A percentile compares a stretch with the other conserved stretches of the same genome.
phyloP scores from a whole-genome alignment of 1,140 invertebrate species.

The Diabrotica virgifera region DNA sequence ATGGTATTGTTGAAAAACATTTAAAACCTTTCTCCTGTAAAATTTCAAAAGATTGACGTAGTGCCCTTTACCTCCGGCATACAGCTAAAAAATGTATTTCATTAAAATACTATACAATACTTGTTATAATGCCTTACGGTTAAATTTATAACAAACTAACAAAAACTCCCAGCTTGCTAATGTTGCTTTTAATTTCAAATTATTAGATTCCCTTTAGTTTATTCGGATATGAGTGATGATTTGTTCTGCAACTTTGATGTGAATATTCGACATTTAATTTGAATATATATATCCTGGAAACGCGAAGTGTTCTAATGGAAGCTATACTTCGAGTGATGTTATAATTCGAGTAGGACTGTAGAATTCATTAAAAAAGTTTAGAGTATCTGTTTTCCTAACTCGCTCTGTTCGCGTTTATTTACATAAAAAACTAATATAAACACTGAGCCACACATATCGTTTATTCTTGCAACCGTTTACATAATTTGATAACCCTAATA shows the following conservation, averaged over 20 bases:
- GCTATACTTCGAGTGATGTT: background rate
- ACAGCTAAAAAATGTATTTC: no score
- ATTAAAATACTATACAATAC: no score
- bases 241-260: background rate
- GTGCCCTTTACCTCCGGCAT: no score
- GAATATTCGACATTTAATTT: background rate
- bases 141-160: no score
- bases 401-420: background rate
- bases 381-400: background rate
- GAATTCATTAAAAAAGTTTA: conserved; percentile 3
- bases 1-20: no score
- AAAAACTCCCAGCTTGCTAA: background rate
- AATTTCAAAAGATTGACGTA: no score
- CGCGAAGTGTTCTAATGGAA: background rate
- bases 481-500: no score
- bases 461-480: background rate
- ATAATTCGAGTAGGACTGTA: background rate
- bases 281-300: background rate
- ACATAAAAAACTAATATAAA: conserved; percentile 3
- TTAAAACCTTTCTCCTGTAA: no score
- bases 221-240: background rate
- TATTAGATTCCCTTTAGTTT: background rate
- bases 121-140: no score
- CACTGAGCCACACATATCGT: background rate
- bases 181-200: background rate